Evolutionary conservation across 2,888 invertebrate genomes (phyloP).

Genomic region (Ormyrus rosae): DNA sequence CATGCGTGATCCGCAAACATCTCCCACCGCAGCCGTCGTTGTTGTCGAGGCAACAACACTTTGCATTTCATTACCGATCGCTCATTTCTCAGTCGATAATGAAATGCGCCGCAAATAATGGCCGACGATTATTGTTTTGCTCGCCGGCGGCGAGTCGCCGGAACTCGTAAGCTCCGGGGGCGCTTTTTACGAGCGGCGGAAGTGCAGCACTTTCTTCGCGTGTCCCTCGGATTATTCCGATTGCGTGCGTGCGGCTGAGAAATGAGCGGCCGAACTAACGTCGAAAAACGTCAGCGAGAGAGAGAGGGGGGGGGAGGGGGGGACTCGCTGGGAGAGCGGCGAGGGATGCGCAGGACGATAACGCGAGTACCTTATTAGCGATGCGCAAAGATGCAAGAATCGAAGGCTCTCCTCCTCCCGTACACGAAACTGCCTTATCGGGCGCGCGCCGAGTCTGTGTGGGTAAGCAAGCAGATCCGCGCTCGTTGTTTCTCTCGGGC

Average conservation of each 20-base stretch:
- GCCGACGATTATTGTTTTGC: no score
- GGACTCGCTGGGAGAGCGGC: neutral
- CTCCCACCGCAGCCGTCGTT: neutral
- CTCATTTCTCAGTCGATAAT: no score
- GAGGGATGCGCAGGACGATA: conserved; percentile 53
- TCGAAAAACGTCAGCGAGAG: conserved; percentile 22
- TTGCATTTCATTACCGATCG: no score
- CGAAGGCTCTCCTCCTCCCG: conserved; percentile 36
- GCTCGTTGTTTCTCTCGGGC: conserved; percentile 50
- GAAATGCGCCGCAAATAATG: no score
- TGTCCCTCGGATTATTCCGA: neutral
- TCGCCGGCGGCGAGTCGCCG: no score
- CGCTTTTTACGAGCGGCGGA: neutral
- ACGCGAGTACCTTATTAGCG: conserved; percentile 60
- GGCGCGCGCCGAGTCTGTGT: conserved; percentile 35
- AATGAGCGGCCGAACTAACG: conserved; percentile 1
- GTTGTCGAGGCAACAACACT: no score
- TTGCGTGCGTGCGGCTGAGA: neutral
- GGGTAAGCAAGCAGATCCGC: neutral
- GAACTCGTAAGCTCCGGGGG: neutral
- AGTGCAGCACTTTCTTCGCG: neutral
- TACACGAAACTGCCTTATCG: conserved; percentile 60
- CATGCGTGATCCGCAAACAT: neutral
- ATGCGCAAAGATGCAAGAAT: conserved; percentile 58
- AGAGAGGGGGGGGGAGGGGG: neutral